These are phyloP conservation scores for Tiliacea citrago DNA, from an alignment of 2,888 invertebrate genomes.

Conservation along the genomic window DNA sequence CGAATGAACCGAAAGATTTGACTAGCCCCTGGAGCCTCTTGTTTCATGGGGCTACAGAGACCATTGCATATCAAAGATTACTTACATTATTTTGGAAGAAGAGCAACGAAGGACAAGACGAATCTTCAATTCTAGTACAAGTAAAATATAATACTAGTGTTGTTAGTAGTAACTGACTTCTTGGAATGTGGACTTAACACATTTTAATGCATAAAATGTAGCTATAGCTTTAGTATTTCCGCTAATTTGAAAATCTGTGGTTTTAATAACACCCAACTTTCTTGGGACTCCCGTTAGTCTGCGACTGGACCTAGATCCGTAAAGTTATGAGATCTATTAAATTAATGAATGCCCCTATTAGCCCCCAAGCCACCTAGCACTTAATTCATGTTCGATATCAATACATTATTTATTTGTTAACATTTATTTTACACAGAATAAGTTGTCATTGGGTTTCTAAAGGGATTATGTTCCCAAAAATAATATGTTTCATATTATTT, in stretches of 20 bases:
- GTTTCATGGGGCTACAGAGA: too few species aligned
- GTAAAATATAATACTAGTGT: neutral
- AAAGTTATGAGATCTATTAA: slow-evolving; percentile 48
- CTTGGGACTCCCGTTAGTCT: slow-evolving; percentile 48
- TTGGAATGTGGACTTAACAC: slow-evolving; percentile 16
- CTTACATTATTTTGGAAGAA: neutral
- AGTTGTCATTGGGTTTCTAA: slow-evolving; percentile 20
- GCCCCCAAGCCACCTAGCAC: slow-evolving; percentile 32
- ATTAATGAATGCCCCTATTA: slow-evolving; percentile 58
- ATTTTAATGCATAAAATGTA: slow-evolving; percentile 4
- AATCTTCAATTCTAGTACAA: neutral
- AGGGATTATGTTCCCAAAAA: slow-evolving; percentile 28
- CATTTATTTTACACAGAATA: slow-evolving; percentile 46
- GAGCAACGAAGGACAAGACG: neutral
- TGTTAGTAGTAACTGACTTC: neutral
- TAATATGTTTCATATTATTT: slow-evolving; percentile 5
- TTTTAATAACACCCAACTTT: slow-evolving; percentile 15
- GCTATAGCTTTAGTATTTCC: slow-evolving; percentile 8
- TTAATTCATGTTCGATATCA: slow-evolving; percentile 32
- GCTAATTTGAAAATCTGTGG: slow-evolving; percentile 14
- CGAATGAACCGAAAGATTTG: too few species aligned
- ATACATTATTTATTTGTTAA: slow-evolving; percentile 44
- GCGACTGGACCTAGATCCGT: slow-evolving; percentile 37
- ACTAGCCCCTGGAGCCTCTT: too few species aligned
- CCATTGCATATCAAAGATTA: too few species aligned